Percentiles rank a stretch among this genome's conserved stretches.
Conservation (phyloP, 2,888 invertebrate genomes). For the Scaptomyza caliginosa region DNA sequence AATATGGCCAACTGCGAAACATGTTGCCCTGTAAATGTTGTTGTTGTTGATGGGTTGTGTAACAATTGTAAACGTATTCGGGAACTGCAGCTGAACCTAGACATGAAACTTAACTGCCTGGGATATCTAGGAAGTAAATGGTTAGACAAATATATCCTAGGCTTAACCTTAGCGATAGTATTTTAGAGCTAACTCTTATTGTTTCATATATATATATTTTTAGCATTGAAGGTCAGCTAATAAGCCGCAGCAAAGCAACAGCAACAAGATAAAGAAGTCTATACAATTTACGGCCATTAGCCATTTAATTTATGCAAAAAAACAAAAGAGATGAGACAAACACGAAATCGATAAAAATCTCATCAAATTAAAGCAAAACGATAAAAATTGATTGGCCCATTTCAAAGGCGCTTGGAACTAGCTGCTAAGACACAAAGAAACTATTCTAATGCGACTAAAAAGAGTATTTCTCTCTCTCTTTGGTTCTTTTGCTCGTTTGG, state of each 20-base stretch:
- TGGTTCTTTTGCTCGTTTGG: neutral
- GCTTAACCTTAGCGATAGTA: too few relatives aligned
- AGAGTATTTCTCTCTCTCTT: neutral
- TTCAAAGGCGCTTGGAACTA: too few relatives aligned
- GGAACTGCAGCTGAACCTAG: conserved; percentile 29
- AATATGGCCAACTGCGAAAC: conserved; percentile 51
- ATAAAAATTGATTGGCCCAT: conserved; percentile 72
- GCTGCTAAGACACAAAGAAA: too few relatives aligned
- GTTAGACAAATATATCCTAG: too few relatives aligned
- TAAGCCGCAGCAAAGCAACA: conserved; percentile 43
- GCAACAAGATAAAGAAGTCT: conserved; percentile 20
- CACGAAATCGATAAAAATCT: conserved; percentile 73
- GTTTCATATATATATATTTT: conserved; percentile 51
- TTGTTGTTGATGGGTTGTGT: conserved; percentile 56
- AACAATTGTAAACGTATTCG: conserved; percentile 55
- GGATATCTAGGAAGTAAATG: conserved; percentile 29
- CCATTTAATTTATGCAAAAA: conserved; percentile 71
- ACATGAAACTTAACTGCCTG: neutral
- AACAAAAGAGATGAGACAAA: conserved; percentile 44
- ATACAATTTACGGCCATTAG: conserved; percentile 67
- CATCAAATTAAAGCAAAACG: conserved; percentile 77
- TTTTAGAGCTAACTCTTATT: too few relatives aligned
- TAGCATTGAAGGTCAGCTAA: conserved; percentile 70
- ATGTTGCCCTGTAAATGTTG: conserved; percentile 55
- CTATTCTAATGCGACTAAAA: conserved; percentile 51